Evolutionary conservation across 1,140 invertebrate species (phyloP).

Genomic region (Cherax quadricarinatus): DNA sequence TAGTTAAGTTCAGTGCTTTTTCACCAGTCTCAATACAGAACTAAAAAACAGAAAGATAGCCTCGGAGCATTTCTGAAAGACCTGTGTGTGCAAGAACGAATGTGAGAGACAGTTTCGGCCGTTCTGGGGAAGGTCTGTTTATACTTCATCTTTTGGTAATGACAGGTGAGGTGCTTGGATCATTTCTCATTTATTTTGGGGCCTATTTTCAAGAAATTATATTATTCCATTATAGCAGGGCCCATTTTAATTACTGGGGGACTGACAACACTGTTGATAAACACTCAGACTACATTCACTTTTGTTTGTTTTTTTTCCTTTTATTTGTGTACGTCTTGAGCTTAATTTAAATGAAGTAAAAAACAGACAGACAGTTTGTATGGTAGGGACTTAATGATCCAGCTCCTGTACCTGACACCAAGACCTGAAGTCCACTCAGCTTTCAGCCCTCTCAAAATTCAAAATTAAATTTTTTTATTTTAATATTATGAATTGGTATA

Average conservation of each 20-base stretch:
- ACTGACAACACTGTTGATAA: not conserved
- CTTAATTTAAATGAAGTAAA: too few relatives aligned
- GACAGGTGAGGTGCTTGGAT: not conserved
- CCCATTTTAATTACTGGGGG: not conserved
- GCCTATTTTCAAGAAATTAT: not conserved
- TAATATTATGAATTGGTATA: slow-evolving; percentile 72
- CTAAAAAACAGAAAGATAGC: not conserved
- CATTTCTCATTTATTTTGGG: not conserved
- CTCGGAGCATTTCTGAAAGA: slow-evolving; percentile 30
- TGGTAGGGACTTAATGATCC: not conserved
- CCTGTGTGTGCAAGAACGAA: slow-evolving; percentile 31
- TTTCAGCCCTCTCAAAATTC: slow-evolving; percentile 45
- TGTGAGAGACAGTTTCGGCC: slow-evolving; percentile 38
- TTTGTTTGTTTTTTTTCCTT: too few relatives aligned
- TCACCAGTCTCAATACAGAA: not conserved
- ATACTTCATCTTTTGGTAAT: slow-evolving; percentile 9
- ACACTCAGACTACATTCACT: too few relatives aligned
- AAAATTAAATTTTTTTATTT: slow-evolving; percentile 46
- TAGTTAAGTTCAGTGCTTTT: not conserved
- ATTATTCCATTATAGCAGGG: not conserved
- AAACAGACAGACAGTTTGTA: not conserved
- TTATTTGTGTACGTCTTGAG: too few relatives aligned
- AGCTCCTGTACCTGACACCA: slow-evolving; percentile 16
- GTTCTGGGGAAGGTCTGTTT: slow-evolving; percentile 33
- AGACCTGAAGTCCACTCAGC: slow-evolving; percentile 36